Conservation (phyloP, 2,797 vertebrate species). For the Myotis myotis region DNA sequence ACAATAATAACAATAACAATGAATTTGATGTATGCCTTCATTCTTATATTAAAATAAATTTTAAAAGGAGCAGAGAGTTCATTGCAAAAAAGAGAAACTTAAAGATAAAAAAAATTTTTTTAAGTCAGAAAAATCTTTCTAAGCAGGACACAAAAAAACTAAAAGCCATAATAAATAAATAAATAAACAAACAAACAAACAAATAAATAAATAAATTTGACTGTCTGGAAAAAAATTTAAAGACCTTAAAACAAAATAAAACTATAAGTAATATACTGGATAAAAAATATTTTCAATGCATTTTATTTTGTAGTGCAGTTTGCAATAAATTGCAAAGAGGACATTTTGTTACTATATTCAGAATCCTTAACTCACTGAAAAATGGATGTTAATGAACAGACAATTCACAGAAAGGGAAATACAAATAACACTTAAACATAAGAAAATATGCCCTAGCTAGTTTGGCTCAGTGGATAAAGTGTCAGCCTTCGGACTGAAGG, state of each 20-base stretch:
- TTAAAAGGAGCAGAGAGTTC: not conserved
- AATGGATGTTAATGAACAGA: not conserved
- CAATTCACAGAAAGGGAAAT: not conserved
- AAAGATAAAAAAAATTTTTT: not conserved
- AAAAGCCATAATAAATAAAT: not conserved
- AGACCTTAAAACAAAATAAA: conserved; percentile 22
- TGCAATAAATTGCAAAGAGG: not conserved
- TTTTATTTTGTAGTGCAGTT: not conserved
- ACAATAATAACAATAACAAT: not conserved
- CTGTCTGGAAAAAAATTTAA: not conserved
- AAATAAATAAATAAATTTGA: not conserved
- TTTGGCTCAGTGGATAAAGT: too few relatives aligned
- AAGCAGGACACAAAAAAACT: not conserved
- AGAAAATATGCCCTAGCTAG: not conserved
- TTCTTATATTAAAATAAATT: conserved; percentile 4
- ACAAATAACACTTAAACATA: not conserved
- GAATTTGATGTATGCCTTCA: not conserved
- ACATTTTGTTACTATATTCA: not conserved
- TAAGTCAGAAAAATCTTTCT: not conserved
- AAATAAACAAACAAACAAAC: not conserved
- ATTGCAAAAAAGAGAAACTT: not conserved
- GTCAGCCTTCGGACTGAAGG: too few relatives aligned
- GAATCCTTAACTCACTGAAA: not conserved
- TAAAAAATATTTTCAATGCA: not conserved
- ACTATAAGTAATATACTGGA: not conserved